Base-by-base conservation (phyloP, 2,888 invertebrate species). In the Brassicogethes aeneus region DNA sequence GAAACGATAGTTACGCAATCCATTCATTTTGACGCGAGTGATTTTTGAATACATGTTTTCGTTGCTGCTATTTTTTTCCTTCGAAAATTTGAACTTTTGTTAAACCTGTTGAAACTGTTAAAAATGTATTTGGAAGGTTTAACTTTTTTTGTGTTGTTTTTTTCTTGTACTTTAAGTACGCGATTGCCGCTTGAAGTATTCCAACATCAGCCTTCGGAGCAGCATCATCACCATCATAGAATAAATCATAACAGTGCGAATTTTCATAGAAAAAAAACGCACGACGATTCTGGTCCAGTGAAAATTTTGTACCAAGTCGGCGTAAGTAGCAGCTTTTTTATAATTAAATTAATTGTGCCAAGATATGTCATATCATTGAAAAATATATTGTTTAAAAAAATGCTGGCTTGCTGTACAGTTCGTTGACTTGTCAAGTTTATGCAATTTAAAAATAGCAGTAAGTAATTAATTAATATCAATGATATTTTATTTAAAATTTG, bases 241-340 rank as follows among this genome's bases (percentile, higher is more conserved):
- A 70, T 71, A 45, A 73, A 73, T 68, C 60, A 68, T 71, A 59
- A 73, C 70, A 50, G 70, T 70, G 54, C 70, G 68, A 70, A 69
- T 40, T 70, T 74, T 60, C 73, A 74, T 64, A 73, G 71, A 62
- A 70, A 72, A 58, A 66, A 68, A 59, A 51, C 67, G 53, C 69
- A 71, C 52, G 70, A 72, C 50, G 72, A 70, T 56, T 69, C 67
- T 51, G n/a, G n/a, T n/a, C 69, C 72, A 45, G 71, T 79, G 41
- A 77, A 78, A 65, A 75, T 85, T 52, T 72, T 86, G 45, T 86
- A 84, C 65, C 85, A 82, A 69, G 75, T 75, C 44, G 83, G 83
- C 76, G 83, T 83, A 68, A 82, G 81, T 51, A 8, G 7, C 13
- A 36, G 16, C n/a, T 23, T 31, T 38, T 38, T n/a, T n/a, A n/a